Evolutionary conservation across 2,797 vertebrate species (phyloP), one percentile per base, ranked within the genome.

Genomic region (Ambastaia sidthimunki): DNA sequence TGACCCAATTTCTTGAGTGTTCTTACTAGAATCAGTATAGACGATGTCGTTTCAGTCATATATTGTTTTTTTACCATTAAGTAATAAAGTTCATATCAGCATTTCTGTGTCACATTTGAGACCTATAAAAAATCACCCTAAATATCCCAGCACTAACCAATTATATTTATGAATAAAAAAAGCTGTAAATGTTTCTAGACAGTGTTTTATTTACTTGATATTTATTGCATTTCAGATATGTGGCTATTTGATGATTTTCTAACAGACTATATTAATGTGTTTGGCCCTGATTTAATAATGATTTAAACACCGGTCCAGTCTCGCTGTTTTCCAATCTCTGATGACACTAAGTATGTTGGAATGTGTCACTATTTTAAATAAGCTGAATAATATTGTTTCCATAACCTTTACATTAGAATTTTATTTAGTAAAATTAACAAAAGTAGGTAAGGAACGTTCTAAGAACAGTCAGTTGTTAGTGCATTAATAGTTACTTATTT

Each of bases 321-420:
- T 21, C 34, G 47, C n/a, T 37, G 2, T 34, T 77, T 68, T 85
- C 25, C 25, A 67, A 70, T 34, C 60, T 15, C 67, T 68, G 74
- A 71, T 28, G 28, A 76, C 19, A 18, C 69, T 44, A 82, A 79
- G 79, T 71, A 81, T 73, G 73, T 54, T 74, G 11, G 41, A 52
- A 60, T 78, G 65, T 68, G 50, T 80, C 65, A 68, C 62, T 37
- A 28, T 69, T 67, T 88, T 63, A 60, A 52, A 44, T 21, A 74
- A 74, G 73, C 59, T 54, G 75, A 34, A 82, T 83, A 66, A 84
- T 78, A 25, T 65, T 65, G 84, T 88, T 85, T 28, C 77, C 74
- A 63, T 84, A 71, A 81, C 78, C 71, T 11, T 37, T 23, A 71
- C 57, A 54, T 65, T 44, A 50, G 12, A 12, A 71, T 66, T 15